Base-by-base conservation (phyloP, 2,113 vertebrate species). In the Pardalotus punctatus region DNA sequence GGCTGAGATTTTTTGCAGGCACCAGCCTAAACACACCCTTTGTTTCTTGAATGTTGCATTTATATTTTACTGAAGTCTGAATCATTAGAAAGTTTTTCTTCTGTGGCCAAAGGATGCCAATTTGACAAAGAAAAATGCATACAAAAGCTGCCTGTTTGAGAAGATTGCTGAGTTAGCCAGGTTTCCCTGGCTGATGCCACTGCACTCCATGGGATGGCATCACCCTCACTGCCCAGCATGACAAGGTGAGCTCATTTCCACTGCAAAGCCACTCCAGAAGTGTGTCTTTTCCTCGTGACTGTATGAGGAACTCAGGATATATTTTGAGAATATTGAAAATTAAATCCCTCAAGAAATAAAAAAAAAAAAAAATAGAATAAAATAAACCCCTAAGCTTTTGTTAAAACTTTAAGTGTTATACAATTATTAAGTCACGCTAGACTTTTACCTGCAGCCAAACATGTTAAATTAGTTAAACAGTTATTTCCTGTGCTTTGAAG, bases 371-470 rank as follows among this genome's bases (percentile, higher is more conserved):
- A 28, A 29, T 57, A 57, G 22, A 22, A 45, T 45, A 54, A 92
- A 74, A 50, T 18, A 67, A 48, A 25, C 4, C 7, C 14, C 36
- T 14, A 36, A 86, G 45, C 27, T 92, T 88, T 81, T 80, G 67
- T 83, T 64, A 56, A 88, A 73, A 21, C 58, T 91, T 73, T 90
- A 58, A 18, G 35, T 84, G 35, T 62, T 91, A n/a, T n/a, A 57
- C 31, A 93, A 80, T 45, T 86, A 73, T 38, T 88, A 93, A 79
- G 47, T 77, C 54, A 51, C 10, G 5, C n/a, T 94, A 96, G 76
- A 86, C 66, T 91, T 95, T 93, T 64, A 95, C 69, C 90, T 73
- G 43, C 90, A 43, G 67, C 67, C 74, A 90, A 81, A 77, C 62
- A 65, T 31, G 50, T 65, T 76, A 80, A 2, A 2, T 91, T 95